Base-by-base conservation (phyloP, 2,797 vertebrate species). In the Florisuga fusca region DNA sequence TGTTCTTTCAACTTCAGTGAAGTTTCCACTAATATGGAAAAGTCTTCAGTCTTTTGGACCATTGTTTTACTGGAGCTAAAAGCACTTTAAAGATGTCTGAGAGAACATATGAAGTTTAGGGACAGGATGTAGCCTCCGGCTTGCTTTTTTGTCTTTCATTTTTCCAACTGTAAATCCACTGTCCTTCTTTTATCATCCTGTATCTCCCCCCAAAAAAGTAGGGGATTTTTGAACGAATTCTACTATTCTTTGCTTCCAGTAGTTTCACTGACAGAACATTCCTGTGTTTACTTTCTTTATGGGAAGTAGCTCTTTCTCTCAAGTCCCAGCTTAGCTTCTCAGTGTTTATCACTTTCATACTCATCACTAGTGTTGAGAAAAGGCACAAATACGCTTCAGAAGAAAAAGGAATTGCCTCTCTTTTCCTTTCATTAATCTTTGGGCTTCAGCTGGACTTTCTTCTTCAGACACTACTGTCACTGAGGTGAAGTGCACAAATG, bases 51-150 rank as follows among this genome's bases (percentile, higher is more conserved):
- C 20, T 36, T 74, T 91, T 89, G 48, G 78, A 76, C 53, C 33
- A 67, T n/a, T 69, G 31, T 87, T 90, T 93, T 87, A 64, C 41
- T 90, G 77, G 33, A 89, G 46, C 23, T 84, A 89, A 88, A 90
- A 87, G 15, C 33, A 64, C 58, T 92, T 91, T 1, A 87, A 85
- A 91, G 93, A 72, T 71, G 74, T 15, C 53, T 91, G 8, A 79
- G 76, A 64, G 71, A 81, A 55, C 66, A 66, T 31, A 61, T 3
- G 21, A 86, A 84, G 73, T 79, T 91, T 86, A 82, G 74, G 38
- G 72, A 53, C n/a, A 83, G 61, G 72, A 71, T 93, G 41, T 67
- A 89, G 55, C 21, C 25, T 59, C 25, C 79, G n/a, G 25, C 41
- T 90, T 93, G n/a, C 15, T 93, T 75, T 69, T 59, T 36, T 64